These are phyloP conservation scores for Macropis europaea DNA, from an alignment of 2,888 invertebrate genomes.

Conservation along the genomic window DNA sequence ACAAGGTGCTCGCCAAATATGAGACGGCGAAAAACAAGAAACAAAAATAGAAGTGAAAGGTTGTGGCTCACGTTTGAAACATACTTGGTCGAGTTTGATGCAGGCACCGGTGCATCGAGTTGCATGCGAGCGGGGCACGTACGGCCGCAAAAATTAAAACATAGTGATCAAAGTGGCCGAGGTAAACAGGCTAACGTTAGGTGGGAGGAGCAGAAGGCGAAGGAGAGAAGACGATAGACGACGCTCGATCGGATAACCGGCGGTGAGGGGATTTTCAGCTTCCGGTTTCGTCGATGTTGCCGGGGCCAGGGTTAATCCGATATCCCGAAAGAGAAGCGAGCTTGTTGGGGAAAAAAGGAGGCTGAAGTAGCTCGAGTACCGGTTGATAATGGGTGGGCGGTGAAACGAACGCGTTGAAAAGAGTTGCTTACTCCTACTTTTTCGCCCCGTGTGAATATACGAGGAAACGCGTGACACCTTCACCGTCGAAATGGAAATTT, in stretches of 20 bases:
- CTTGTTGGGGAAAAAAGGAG: constrained; percentile 18
- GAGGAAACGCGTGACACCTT: too few species aligned
- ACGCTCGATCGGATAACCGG: constrained; percentile 32
- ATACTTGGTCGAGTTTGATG: too few species aligned
- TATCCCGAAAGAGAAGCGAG: constrained; percentile 44
- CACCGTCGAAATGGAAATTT: too few species aligned
- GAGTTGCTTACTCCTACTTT: neutral
- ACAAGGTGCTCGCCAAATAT: too few species aligned
- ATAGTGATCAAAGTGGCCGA: neutral
- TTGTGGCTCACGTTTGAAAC: too few species aligned
- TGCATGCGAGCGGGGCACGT: neutral
- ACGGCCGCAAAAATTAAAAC: constrained; percentile 14
- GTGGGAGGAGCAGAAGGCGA: neutral
- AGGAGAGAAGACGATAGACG: constrained; percentile 3
- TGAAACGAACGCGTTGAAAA: constrained; percentile 18
- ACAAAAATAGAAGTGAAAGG: too few species aligned
- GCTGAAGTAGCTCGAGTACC: constrained; percentile 29
- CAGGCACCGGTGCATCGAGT: neutral
- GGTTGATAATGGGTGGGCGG: constrained; percentile 44
- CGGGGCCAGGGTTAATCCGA: constrained; percentile 44
- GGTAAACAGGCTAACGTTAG: constrained; percentile 19
- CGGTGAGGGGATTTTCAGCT: constrained; percentile 20
- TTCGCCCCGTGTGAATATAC: neutral
- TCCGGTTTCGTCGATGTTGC: constrained; percentile 42
- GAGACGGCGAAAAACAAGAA: too few species aligned